A percentile compares a stretch with the other conserved stretches of the same genome.
These are phyloP conservation scores for Polyergus mexicanus DNA, from an alignment of 1,140 invertebrate genomes.

Conservation along the genomic window DNA sequence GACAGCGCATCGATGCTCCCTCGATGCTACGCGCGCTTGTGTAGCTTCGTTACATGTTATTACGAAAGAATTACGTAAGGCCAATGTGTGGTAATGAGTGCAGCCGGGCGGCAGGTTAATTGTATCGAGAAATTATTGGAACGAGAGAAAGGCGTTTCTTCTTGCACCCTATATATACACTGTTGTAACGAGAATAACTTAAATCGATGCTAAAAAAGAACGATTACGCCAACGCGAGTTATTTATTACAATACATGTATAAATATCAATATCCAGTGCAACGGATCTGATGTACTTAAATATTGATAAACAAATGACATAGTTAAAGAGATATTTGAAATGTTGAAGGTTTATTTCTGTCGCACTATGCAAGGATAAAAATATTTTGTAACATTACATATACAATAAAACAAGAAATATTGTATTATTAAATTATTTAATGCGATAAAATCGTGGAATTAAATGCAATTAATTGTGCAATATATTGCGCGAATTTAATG, in stretches of 20 bases:
- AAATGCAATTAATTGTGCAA: not conserved
- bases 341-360: not conserved
- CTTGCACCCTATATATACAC: not conserved
- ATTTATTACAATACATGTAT: slow-evolving; percentile 3
- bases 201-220: slow-evolving; percentile 57
- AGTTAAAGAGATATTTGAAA: not conserved
- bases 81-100: slow-evolving; percentile 69
- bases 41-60: slow-evolving; percentile 49
- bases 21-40: slow-evolving; percentile 14
- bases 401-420: not conserved
- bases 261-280: slow-evolving; percentile 1
- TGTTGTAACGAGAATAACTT: slow-evolving; percentile 53
- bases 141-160: slow-evolving; percentile 61
- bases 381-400: not conserved
- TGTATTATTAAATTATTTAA: not conserved
- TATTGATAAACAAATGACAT: not conserved
- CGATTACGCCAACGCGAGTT: not conserved
- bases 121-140: slow-evolving; percentile 43
- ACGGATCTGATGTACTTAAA: not conserved
- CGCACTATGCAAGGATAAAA: not conserved
- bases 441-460: not conserved
- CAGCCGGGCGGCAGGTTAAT: slow-evolving; percentile 51
- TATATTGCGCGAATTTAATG: not conserved
- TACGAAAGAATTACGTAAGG: slow-evolving; percentile 73
- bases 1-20: not conserved